Percentiles rank a stretch among this genome's conserved stretches.
phyloP scores from a whole-genome alignment of 1,140 invertebrate genomes.

The Ylistrum balloti region DNA sequence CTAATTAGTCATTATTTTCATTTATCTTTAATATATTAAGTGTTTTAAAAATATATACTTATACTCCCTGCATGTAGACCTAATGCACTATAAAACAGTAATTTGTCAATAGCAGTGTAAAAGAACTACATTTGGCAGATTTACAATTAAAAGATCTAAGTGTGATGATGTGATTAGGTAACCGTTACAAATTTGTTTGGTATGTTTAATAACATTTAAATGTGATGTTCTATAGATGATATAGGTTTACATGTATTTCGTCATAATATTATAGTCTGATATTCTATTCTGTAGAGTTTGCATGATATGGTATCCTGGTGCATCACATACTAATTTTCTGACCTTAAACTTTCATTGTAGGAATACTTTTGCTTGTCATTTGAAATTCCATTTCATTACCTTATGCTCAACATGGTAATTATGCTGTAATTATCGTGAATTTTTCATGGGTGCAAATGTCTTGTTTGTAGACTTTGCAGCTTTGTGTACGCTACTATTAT shows the following conservation, averaged over 20 bases:
- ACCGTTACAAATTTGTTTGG: not conserved
- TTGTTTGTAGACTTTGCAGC: not conserved
- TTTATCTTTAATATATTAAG: not conserved
- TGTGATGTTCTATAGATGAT: not conserved
- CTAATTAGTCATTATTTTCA: not conserved
- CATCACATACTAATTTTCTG: not conserved
- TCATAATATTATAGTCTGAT: slow-evolving; percentile 7
- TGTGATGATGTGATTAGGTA: too few relatives aligned
- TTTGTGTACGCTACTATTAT: too few relatives aligned
- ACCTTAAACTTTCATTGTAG: not conserved
- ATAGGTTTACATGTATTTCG: not conserved
- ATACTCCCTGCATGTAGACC: slow-evolving; percentile 1
- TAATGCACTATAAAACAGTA: not conserved
- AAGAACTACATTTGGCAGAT: too few relatives aligned
- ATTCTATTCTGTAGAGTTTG: not conserved
- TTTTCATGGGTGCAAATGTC: not conserved
- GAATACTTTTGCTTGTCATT: not conserved
- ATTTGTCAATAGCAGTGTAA: too few relatives aligned
- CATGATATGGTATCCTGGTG: not conserved
- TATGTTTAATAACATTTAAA: not conserved
- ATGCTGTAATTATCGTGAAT: not conserved
- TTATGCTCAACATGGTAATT: slow-evolving; percentile 18
- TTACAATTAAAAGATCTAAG: too few relatives aligned
- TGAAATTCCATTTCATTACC: too few relatives aligned
- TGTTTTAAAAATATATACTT: slow-evolving; percentile 5